Conservation (phyloP, 2,113 vertebrate species). For the Hylia prasina region DNA sequence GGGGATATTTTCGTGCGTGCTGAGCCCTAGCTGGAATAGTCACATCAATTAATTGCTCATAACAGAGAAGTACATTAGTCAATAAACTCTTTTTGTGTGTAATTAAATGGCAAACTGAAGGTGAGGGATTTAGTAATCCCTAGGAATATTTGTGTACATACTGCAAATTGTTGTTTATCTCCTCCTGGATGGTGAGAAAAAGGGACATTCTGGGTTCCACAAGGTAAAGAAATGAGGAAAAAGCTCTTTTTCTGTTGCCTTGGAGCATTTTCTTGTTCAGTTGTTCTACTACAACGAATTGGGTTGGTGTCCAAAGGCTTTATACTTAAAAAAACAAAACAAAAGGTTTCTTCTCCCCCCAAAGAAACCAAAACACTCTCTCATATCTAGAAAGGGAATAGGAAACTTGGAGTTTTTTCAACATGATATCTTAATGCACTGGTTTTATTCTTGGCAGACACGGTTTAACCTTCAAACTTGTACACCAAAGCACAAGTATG, state of each 20-base stretch:
- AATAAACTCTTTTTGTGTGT: neutral
- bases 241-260: neutral
- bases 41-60: constrained; percentile 18
- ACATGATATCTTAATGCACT: neutral
- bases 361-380: neutral
- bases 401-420: neutral
- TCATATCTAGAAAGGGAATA: neutral
- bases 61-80: neutral
- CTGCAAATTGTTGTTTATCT: neutral
- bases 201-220: neutral
- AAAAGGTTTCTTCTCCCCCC: fast-evolving
- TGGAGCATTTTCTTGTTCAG: neutral
- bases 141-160: neutral
- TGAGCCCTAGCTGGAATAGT: neutral
- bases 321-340: neutral
- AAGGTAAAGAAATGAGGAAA: neutral
- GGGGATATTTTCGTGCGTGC: neutral
- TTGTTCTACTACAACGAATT: neutral
- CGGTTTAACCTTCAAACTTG: neutral
- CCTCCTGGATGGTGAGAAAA: neutral
- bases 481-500: neutral
- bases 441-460: neutral
- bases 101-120: constrained; percentile 22
- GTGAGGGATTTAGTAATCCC: neutral
- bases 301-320: neutral